A percentile compares a stretch with the other conserved stretches of the same genome.
Evolutionary conservation across 2,113 vertebrate genomes (phyloP).

Genomic region (Pteruthius melanotis): DNA sequence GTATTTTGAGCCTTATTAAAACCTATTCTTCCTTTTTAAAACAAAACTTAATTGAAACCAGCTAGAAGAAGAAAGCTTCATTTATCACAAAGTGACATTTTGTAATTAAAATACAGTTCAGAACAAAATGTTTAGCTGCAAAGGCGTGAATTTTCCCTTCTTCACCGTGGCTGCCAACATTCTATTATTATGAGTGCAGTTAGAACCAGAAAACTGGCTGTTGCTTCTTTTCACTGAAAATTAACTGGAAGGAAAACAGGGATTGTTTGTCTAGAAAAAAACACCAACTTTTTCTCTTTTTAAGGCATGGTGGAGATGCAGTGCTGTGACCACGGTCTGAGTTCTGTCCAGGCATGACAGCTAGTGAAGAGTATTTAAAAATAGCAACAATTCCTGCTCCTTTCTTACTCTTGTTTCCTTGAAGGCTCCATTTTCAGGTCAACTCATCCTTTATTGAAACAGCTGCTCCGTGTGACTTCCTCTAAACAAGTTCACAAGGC

Average conservation of each 20-base stretch:
- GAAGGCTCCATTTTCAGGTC: not conserved
- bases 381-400: not conserved
- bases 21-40: conserved; percentile 5
- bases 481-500: not conserved
- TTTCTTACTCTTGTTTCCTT: not conserved
- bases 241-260: not conserved
- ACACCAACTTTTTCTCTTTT: not conserved
- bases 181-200: not conserved
- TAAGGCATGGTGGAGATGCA: not conserved
- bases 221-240: not conserved
- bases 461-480: not conserved
- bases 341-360: rapidly evolving
- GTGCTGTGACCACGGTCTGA: rapidly evolving
- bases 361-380: not conserved
- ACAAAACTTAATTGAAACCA: conserved; percentile 24
- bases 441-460: not conserved
- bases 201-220: not conserved
- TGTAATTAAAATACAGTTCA: conserved; percentile 44
- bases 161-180: not conserved
- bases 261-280: not conserved
- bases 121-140: conserved; percentile 33
- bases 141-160: not conserved
- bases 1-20: conserved; percentile 26
- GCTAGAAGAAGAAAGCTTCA: not conserved
- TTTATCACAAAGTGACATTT: conserved; percentile 21